These are phyloP conservation scores for Drosophila prolongata DNA, from an alignment of 2,888 invertebrate genomes.

Conservation along the genomic window DNA sequence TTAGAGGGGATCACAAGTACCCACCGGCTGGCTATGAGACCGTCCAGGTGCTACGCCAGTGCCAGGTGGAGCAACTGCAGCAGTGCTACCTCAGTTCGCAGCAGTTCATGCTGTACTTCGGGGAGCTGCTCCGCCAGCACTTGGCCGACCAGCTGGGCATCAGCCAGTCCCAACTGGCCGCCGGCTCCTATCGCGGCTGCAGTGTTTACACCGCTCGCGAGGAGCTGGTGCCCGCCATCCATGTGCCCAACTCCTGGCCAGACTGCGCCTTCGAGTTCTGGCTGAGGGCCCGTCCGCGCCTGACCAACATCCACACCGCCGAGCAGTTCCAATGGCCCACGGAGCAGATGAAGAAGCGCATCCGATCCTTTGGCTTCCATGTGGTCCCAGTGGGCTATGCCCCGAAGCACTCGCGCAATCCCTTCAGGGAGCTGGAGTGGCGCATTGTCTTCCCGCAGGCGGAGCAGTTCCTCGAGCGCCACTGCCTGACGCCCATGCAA, in stretches of 20 bases:
- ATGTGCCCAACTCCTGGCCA: slow-evolving; percentile 87
- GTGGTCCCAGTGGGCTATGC: slow-evolving; percentile 89
- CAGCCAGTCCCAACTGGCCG: slow-evolving; percentile 85
- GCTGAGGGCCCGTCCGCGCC: slow-evolving; percentile 86
- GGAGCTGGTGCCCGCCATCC: slow-evolving; percentile 90
- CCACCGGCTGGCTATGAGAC: slow-evolving; percentile 68
- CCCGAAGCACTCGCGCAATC: slow-evolving; percentile 87
- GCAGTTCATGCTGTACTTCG: slow-evolving; percentile 89
- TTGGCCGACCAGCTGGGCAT: slow-evolving; percentile 87
- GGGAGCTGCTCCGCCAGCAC: slow-evolving; percentile 86
- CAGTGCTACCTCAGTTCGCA: slow-evolving; percentile 86
- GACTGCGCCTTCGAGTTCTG: slow-evolving; percentile 89
- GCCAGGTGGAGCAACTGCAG: slow-evolving; percentile 70
- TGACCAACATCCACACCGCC: slow-evolving; percentile 86
- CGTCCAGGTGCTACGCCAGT: slow-evolving; percentile 67
- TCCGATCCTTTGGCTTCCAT: slow-evolving; percentile 88
- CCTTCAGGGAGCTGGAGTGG: slow-evolving; percentile 90
- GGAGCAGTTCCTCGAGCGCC: slow-evolving; percentile 90
- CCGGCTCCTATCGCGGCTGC: slow-evolving; percentile 87
- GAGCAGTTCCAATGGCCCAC: slow-evolving; percentile 89
- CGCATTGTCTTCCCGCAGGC: slow-evolving; percentile 91
- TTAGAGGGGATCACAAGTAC: slow-evolving; percentile 18
- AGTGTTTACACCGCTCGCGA: slow-evolving; percentile 88
- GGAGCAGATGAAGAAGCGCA: slow-evolving; percentile 87
- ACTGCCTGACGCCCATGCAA: slow-evolving; percentile 88